Evolutionary conservation across 2,113 vertebrate species (phyloP).

Genomic region (Macrotis lagotis): DNA sequence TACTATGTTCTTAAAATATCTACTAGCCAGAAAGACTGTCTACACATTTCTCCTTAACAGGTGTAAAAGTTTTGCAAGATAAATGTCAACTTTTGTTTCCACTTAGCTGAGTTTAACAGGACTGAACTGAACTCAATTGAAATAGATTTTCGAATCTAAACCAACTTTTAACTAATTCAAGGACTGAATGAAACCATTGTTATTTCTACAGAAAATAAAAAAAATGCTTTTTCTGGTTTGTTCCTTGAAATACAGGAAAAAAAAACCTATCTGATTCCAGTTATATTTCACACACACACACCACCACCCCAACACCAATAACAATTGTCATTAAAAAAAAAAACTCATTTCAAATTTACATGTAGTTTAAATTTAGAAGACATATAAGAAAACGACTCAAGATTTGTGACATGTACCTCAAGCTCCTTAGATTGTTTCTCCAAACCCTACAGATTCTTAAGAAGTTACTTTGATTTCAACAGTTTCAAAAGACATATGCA

Average conservation of each 20-base stretch:
- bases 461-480: neutral
- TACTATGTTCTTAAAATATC: neutral
- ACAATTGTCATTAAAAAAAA: neutral
- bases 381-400: neutral
- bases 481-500: neutral
- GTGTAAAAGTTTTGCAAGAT: neutral
- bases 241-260: neutral
- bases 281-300: neutral
- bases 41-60: neutral
- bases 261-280: neutral
- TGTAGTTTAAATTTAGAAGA: neutral
- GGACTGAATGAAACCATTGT: neutral
- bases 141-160: neutral
- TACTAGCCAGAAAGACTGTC: neutral
- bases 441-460: neutral
- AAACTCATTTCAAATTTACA: neutral
- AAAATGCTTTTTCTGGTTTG: neutral
- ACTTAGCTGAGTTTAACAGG: neutral
- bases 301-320: neutral
- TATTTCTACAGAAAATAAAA: neutral
- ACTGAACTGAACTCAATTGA: neutral
- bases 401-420: neutral
- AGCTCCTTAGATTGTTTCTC: neutral
- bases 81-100: neutral
- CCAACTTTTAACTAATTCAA: neutral